Evolutionary conservation across 2,113 vertebrate species (phyloP), one percentile per base, ranked within the genome.

Genomic region (Cololabis saira): DNA sequence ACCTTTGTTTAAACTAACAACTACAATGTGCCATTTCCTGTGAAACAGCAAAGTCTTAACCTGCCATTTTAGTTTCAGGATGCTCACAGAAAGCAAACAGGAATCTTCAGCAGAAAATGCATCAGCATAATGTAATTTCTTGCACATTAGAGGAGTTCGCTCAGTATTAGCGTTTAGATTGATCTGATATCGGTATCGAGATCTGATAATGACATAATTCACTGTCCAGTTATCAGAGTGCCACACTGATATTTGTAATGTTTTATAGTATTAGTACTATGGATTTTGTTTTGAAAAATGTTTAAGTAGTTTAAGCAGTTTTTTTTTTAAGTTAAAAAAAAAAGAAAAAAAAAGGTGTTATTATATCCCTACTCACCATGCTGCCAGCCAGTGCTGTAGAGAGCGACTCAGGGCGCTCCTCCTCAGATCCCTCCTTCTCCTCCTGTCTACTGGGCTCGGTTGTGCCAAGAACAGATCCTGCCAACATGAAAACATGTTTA

Each of bases 321-420:
- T 27, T 27, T 27, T 27, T n/a, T n/a, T n/a, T n/a, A n/a, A n/a
- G 24, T 2, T 27, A 27, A 27, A 5, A 5, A 3, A 27, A 27
- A 27, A 27, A 5, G 24, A 2, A 27, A 27, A 27, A 27, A 5
- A 5, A 27, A 27, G 10, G 10, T 11, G 10, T 37, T 11, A 9
- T 4, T 4, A 11, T 11, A 37, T 37, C 33, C 10, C 33, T 37
- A 18, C 89, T 91, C 77, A 93, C 92, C 92, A 93, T 93, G 83
- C 76, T 91, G 84, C 81, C 87, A 82, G 85, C 78, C 74, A 64
- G 73, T 57, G 78, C 44, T 78, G 78, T 69, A 80, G 75, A 78
- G 81, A 52, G 71, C 64, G 60, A 70, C 48, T 60, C 77, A 52
- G 80, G 85, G 82, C 41, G 54, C 76, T 86, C 76, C 81, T 80